A percentile compares a stretch with the other conserved stretches of the same genome.
Evolutionary conservation across 2,797 vertebrate genomes (phyloP).

Genomic region (Corythornis leucogaster): DNA sequence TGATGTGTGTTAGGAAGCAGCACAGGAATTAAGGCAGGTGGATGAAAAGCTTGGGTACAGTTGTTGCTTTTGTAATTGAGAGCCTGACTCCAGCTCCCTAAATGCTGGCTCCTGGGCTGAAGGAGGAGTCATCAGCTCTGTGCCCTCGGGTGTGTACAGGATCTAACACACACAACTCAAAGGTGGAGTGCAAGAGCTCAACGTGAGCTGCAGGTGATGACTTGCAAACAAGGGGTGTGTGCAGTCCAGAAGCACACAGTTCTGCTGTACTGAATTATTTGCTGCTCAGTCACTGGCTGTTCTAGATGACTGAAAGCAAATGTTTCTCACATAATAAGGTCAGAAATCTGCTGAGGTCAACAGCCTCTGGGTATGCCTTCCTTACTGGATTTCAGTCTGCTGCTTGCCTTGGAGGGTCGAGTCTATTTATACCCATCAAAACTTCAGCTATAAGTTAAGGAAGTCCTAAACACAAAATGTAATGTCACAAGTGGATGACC

Average conservation of each 20-base stretch:
- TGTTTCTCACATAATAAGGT: constrained; percentile 4
- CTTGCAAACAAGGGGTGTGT: not conserved
- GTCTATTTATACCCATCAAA: not conserved
- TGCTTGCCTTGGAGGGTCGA: not conserved
- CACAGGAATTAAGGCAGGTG: not conserved
- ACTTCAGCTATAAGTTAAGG: constrained; percentile 4
- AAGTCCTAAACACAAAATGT: not conserved
- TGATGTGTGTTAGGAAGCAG: not conserved
- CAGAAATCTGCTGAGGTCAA: constrained; percentile 25
- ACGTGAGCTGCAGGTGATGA: not conserved
- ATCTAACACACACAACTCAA: not conserved
- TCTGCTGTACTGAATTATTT: not conserved
- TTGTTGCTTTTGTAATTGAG: not conserved
- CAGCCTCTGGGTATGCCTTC: not conserved
- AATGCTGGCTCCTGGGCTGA: not conserved
- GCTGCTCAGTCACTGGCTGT: not conserved
- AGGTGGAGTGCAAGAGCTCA: not conserved
- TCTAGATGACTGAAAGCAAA: not conserved
- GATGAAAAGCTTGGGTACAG: not conserved
- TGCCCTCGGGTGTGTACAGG: not conserved
- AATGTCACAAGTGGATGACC: not conserved
- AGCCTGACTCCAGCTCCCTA: not conserved
- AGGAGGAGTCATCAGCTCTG: not conserved
- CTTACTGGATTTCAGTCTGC: not conserved
- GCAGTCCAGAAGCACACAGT: not conserved